A percentile compares a stretch with the other conserved stretches of the same genome.
Evolutionary conservation across 2,797 vertebrate species (phyloP).

Genomic region (Esox masquinongy): DNA sequence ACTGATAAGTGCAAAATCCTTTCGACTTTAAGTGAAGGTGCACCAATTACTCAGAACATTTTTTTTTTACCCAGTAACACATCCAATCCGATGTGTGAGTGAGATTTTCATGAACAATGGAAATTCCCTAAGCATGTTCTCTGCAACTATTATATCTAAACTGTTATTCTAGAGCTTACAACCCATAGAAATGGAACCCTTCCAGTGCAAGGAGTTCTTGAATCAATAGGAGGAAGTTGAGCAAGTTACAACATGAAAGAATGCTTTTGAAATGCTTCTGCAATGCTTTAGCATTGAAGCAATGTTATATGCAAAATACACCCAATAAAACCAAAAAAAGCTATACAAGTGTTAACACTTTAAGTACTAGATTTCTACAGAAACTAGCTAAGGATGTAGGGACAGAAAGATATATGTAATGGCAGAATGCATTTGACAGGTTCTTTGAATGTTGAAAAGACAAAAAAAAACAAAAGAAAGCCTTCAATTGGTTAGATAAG

Average conservation of each 20-base stretch:
- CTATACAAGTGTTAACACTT: background rate
- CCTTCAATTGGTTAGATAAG: slow-evolving; percentile 43
- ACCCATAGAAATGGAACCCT: slow-evolving; percentile 30
- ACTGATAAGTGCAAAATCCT: slow-evolving; percentile 62
- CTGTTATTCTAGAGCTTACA: slow-evolving; percentile 4
- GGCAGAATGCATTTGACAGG: slow-evolving; percentile 19
- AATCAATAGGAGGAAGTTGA: slow-evolving; percentile 43
- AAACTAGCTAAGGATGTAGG: background rate
- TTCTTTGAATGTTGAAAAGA: slow-evolving; percentile 31
- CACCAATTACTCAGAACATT: slow-evolving; percentile 3
- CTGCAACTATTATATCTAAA: slow-evolving; percentile 29
- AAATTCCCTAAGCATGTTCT: slow-evolving; percentile 44
- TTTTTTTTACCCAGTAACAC: background rate
- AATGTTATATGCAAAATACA: slow-evolving; percentile 5
- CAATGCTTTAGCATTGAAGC: slow-evolving; percentile 6
- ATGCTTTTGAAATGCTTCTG: slow-evolving; percentile 50
- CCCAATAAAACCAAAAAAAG: background rate
- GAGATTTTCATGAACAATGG: slow-evolving; percentile 56
- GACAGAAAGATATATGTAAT: background rate
- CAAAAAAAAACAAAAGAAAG: slow-evolving; percentile 20
- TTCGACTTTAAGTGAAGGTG: slow-evolving; percentile 41
- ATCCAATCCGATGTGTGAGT: slow-evolving; percentile 19
- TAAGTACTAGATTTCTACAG: background rate
- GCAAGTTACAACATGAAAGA: slow-evolving; percentile 48
- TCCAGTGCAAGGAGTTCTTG: slow-evolving; percentile 35